These are phyloP conservation scores for Hippocampus mohnikei DNA, from an alignment of 2,113 vertebrate genomes.

Conservation along the genomic window DNA sequence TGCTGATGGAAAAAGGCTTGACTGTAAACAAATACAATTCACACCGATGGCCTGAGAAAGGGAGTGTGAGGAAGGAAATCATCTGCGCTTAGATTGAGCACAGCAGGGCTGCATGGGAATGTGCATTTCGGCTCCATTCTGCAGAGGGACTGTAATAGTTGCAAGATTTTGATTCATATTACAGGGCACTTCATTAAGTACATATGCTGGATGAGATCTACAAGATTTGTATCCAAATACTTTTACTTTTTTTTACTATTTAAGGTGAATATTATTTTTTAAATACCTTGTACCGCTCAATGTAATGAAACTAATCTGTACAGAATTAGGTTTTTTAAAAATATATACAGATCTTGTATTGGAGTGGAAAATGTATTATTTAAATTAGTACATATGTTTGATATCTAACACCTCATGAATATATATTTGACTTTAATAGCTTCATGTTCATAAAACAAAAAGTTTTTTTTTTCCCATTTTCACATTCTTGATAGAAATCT, in stretches of 20 bases:
- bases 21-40: slow-evolving; percentile 67
- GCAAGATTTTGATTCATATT: neutral
- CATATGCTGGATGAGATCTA: neutral
- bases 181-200: neutral
- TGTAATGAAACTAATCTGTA: no score
- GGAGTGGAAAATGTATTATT: no score
- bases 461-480: neutral
- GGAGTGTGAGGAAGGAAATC: slow-evolving; percentile 59
- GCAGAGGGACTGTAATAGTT: neutral
- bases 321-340: no score
- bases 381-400: no score
- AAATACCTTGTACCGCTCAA: no score
- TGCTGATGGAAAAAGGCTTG: slow-evolving; percentile 62
- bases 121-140: neutral
- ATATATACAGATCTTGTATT: no score
- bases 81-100: slow-evolving; percentile 53
- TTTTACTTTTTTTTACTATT: no score
- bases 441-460: neutral
- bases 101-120: neutral
- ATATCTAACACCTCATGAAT: no score
- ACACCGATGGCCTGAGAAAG: slow-evolving; percentile 55
- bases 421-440: neutral
- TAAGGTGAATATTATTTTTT: no score
- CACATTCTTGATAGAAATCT: neutral
- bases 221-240: neutral